phyloP scores from a whole-genome alignment of 2,113 vertebrate genomes.

The Mustela nigripes region DNA sequence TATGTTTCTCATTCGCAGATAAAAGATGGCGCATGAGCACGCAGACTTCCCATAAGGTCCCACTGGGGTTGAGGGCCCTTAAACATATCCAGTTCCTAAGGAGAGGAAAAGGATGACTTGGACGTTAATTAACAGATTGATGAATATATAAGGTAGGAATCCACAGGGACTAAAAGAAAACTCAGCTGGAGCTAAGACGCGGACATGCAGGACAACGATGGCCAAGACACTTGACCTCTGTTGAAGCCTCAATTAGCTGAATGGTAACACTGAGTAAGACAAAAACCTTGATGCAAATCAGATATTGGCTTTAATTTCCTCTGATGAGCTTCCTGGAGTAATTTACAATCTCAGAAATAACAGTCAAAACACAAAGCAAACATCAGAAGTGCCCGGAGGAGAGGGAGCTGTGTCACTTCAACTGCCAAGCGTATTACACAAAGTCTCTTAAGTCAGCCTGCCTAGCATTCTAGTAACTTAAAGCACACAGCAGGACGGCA shows the following conservation, averaged over 20 bases:
- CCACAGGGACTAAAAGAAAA: neutral
- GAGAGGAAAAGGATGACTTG: constrained; percentile 17
- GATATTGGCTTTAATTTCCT: constrained; percentile 58
- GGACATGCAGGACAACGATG: neutral
- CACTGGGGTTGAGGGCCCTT: neutral
- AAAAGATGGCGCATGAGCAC: constrained; percentile 57
- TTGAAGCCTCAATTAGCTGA: constrained; percentile 55
- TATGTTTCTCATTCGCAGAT: constrained; percentile 60
- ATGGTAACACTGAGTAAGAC: constrained; percentile 65
- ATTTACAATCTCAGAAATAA: constrained; percentile 63
- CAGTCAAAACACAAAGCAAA: constrained; percentile 57
- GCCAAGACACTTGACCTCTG: constrained; percentile 62
- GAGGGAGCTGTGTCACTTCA: neutral
- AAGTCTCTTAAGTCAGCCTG: neutral
- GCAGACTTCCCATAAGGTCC: constrained; percentile 43
- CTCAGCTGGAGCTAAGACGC: constrained; percentile 41
- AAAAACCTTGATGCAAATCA: constrained; percentile 69
- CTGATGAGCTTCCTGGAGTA: constrained; percentile 51
- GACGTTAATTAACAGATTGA: constrained; percentile 69
- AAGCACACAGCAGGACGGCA: neutral
- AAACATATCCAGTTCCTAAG: constrained; percentile 5
- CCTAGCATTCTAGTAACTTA: neutral
- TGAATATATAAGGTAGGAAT: constrained; percentile 47
- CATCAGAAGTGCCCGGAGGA: neutral
- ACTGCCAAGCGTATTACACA: neutral